phyloP scores from a whole-genome alignment of 2,113 vertebrate species.

The Paramisgurnus dabryanus region DNA sequence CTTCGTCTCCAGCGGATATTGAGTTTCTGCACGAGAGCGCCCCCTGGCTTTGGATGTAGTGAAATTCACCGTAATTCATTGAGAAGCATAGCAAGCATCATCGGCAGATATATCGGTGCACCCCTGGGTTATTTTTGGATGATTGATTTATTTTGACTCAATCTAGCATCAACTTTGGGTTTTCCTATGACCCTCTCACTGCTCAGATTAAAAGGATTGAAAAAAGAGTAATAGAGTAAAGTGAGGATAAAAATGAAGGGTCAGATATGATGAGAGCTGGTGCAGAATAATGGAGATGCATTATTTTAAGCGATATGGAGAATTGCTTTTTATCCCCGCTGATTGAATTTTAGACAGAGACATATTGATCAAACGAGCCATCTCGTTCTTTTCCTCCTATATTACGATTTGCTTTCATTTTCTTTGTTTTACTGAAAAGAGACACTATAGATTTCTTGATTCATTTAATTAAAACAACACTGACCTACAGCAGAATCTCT shows the following conservation, averaged over 20 bases:
- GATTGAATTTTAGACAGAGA: slow-evolving; percentile 54
- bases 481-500: neutral
- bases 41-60: too few species aligned
- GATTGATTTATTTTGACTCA: slow-evolving; percentile 43
- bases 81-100: too few species aligned
- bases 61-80: too few species aligned
- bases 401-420: slow-evolving; percentile 2
- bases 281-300: slow-evolving; percentile 51
- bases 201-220: neutral
- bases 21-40: too few species aligned
- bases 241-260: slow-evolving; percentile 13
- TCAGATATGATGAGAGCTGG: slow-evolving; percentile 45
- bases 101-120: too few species aligned
- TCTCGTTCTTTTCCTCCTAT: slow-evolving; percentile 27
- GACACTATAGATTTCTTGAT: slow-evolving; percentile 46
- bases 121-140: slow-evolving; percentile 27
- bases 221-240: neutral
- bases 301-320: slow-evolving; percentile 52
- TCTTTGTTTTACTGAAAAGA: neutral
- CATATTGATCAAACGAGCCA: slow-evolving; percentile 55
- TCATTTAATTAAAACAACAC: slow-evolving; percentile 39
- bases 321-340: slow-evolving; percentile 58
- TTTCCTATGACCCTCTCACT: neutral
- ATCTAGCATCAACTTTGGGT: neutral
- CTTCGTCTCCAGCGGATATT: too few species aligned